A percentile compares a stretch with the other conserved stretches of the same genome.
Evolutionary conservation across 2,888 invertebrate species (phyloP).

Genomic region (Euproctis similis): DNA sequence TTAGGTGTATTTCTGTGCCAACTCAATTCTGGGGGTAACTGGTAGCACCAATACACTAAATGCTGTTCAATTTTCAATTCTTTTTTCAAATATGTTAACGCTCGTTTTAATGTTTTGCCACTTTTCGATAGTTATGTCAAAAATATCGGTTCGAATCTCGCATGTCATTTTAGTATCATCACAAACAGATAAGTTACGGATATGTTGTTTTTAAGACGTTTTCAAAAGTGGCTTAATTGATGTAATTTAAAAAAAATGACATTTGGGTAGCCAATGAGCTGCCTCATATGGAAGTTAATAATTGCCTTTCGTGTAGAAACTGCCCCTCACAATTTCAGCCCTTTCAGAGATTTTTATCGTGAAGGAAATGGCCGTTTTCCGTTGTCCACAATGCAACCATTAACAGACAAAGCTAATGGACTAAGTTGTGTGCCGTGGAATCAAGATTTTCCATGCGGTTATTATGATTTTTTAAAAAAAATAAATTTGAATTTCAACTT

Average conservation of each 20-base stretch:
- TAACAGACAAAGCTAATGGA: conserved; percentile 70
- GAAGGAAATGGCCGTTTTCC: conserved; percentile 75
- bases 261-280: conserved; percentile 32
- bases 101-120: too few relatives aligned
- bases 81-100: too few relatives aligned
- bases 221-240: conserved; percentile 23
- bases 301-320: conserved; percentile 55
- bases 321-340: conserved; percentile 67
- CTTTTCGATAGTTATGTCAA: too few relatives aligned
- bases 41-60: too few relatives aligned
- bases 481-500: too few relatives aligned
- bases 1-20: too few relatives aligned
- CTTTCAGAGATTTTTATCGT: conserved; percentile 73
- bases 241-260: conserved; percentile 19
- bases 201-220: conserved; percentile 11
- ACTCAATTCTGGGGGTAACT: too few relatives aligned
- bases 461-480: conserved; percentile 21
- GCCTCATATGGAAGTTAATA: too few relatives aligned
- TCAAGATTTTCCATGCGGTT: conserved; percentile 20
- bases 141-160: too few relatives aligned
- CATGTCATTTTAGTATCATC: too few relatives aligned
- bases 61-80: too few relatives aligned
- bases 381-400: conserved; percentile 68
- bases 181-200: too few relatives aligned
- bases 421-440: conserved; percentile 42